phyloP scores from a whole-genome alignment of 2,797 vertebrate genomes.

The Lacerta agilis region DNA sequence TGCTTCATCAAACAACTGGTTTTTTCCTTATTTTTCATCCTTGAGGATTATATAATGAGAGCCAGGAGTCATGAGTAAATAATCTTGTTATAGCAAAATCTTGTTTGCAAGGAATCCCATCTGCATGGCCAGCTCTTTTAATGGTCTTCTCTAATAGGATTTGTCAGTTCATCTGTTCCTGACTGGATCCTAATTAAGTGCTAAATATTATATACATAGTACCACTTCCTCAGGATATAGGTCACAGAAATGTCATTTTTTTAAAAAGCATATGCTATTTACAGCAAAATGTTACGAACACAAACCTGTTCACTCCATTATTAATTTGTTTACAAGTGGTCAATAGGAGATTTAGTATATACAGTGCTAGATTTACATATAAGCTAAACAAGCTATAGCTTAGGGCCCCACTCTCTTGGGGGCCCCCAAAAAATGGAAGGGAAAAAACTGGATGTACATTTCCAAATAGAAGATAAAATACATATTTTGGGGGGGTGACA shows the following conservation, averaged over 20 bases:
- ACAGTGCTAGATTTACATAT: too few species aligned
- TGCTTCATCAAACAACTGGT: neutral
- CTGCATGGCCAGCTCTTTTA: neutral
- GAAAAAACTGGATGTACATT: too few species aligned
- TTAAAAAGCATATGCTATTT: neutral
- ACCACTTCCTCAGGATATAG: neutral
- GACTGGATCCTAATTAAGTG: neutral
- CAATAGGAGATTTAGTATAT: neutral
- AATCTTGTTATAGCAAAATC: neutral
- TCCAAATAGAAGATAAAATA: too few species aligned
- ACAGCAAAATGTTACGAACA: neutral
- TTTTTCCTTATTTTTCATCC: slow-evolving; percentile 32
- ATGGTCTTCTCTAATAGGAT: neutral
- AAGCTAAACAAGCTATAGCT: too few species aligned
- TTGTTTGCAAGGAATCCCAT: neutral
- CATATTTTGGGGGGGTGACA: too few species aligned
- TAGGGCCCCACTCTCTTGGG: too few species aligned
- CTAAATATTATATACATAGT: slow-evolving; percentile 1
- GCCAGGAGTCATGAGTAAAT: neutral
- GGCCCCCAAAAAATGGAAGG: too few species aligned
- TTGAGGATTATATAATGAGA: neutral
- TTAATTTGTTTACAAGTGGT: neutral
- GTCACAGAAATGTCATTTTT: neutral
- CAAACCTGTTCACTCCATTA: neutral
- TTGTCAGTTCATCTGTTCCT: slow-evolving; percentile 23